These are phyloP conservation scores for Endomychus coccineus DNA, from an alignment of 2,888 invertebrate genomes.

Conservation along the genomic window DNA sequence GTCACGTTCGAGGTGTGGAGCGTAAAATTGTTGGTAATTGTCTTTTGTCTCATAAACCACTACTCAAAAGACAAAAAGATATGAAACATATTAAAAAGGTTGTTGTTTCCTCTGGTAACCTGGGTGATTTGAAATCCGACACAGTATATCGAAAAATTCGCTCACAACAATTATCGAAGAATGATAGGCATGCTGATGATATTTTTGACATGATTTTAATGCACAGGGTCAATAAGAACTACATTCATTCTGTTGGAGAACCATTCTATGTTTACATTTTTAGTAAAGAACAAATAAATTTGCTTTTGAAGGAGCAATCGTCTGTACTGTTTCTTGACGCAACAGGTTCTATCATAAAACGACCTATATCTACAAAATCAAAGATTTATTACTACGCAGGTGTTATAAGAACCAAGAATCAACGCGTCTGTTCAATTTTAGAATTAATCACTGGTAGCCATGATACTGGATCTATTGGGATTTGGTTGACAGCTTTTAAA, in stretches of 20 bases:
- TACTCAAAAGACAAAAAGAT: constrained; percentile 2
- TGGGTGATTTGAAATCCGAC: neutral
- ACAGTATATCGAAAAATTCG: constrained; percentile 5
- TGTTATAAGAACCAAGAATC: too few relatives aligned
- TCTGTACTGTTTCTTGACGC: too few relatives aligned
- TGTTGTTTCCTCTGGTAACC: neutral
- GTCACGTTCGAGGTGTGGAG: constrained; percentile 1
- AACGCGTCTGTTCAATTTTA: too few relatives aligned
- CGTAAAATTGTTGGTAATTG: constrained; percentile 1
- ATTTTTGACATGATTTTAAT: constrained; percentile 2
- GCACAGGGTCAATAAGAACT: neutral
- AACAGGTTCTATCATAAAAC: too few relatives aligned
- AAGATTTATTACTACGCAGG: too few relatives aligned
- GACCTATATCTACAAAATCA: too few relatives aligned
- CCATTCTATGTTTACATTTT: constrained; percentile 1
- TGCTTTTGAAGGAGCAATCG: neutral
- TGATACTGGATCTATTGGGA: too few relatives aligned
- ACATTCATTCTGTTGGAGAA: constrained; percentile 1
- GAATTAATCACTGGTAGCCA: too few relatives aligned
- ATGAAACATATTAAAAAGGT: neutral
- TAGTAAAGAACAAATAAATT: constrained; percentile 3
- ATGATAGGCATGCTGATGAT: constrained; percentile 3
- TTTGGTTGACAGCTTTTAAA: too few relatives aligned
- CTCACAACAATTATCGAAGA: neutral
- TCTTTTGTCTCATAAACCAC: neutral